Conservation (phyloP, 2,113 vertebrate genomes). For the Cyanistes caeruleus region DNA sequence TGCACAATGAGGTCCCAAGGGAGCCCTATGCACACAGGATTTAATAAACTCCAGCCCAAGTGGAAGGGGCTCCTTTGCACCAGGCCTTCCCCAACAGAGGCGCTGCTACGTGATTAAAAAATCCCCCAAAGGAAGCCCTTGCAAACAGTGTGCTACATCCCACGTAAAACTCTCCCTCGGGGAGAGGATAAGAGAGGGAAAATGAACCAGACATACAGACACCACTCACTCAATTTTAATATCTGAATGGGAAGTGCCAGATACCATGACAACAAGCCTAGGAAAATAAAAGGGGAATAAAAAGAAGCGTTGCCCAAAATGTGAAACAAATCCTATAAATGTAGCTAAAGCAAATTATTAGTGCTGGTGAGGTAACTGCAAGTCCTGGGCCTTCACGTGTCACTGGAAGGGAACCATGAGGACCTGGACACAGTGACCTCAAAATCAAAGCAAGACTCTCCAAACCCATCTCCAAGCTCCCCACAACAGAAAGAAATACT, state of each 20-base stretch:
- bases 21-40: background rate
- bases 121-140: slow-evolving; percentile 47
- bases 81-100: background rate
- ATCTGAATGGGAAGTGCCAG: slow-evolving; percentile 51
- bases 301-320: background rate
- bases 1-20: background rate
- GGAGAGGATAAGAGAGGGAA: slow-evolving; percentile 32
- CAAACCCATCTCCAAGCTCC: background rate
- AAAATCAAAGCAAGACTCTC: background rate
- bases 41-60: background rate
- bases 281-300: background rate
- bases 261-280: slow-evolving; percentile 60
- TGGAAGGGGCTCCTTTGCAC: background rate
- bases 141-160: slow-evolving; percentile 14
- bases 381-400: background rate
- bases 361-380: background rate
- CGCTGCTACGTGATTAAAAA: background rate
- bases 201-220: slow-evolving; percentile 59
- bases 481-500: background rate
- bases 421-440: background rate
- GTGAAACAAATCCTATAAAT: background rate
- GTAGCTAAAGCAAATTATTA: background rate
- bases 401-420: background rate
- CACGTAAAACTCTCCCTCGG: slow-evolving; percentile 43
- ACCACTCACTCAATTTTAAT: slow-evolving; percentile 61